Evolutionary conservation across 2,113 vertebrate species (phyloP), one percentile per base, ranked within the genome.

Genomic region (Barbus barbus): DNA sequence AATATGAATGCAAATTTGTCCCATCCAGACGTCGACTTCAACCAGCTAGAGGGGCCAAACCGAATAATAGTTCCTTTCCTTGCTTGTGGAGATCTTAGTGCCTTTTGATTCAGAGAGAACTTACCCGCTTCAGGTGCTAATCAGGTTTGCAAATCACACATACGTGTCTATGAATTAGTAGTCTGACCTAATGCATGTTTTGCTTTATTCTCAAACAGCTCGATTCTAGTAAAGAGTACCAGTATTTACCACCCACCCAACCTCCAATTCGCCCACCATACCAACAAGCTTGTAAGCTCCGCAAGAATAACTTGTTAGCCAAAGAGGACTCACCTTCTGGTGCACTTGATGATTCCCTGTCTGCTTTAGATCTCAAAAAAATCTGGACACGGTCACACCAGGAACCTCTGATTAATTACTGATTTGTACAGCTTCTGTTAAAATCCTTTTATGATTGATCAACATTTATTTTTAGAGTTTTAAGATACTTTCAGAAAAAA

Each of bases 31-130:
- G 94, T 95, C 38, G 95, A 97, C 87, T 96, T 96, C 83, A 97
- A 97, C 92, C 96, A 97, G 86, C 87, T 97, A 14, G 94, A 96
- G 75, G 96, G 96, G 48, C 95, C 96, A 0, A 95, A 95, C 87
- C 93, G 96, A 5, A 84, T 96, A 65, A 97, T 97, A 6, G 96
- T 97, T 58, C 97, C 97, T 3, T 97, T 97, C 87, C 91, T 97
- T 87, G 94, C 96, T 7, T 97, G 97, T 65, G 97, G 97, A 13
- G 96, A 97, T 90, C 94, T 97, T n/a, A 97, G 96, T 5, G 94
- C 95, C 22, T 97, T n/a, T 95, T n/a, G 96, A 97, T 88, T 96
- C 96, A 0, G 97, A 97, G 91, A 89, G 92, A 75, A 97, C 95
- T 0, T 97, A 97, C 84, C 95, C 96, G 9, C 92, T 97, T 38